phyloP scores from a whole-genome alignment of 2,797 vertebrate genomes.

The Acrossocheilus fasciatus region DNA sequence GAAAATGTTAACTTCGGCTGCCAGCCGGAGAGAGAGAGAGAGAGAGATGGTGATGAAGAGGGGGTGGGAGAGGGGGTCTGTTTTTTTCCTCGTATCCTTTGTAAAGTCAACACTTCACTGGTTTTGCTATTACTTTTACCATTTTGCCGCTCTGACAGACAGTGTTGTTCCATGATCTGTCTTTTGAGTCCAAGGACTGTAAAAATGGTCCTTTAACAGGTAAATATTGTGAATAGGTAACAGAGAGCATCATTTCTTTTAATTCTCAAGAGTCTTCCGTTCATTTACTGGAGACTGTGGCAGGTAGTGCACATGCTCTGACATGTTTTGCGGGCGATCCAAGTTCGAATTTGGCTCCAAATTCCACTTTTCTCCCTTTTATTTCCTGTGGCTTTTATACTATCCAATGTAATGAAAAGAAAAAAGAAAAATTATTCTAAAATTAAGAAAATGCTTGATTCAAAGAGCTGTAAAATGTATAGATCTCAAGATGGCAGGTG shows the following conservation, averaged over 20 bases:
- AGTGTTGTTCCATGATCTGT: slow-evolving; percentile 48
- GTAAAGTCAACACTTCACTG: slow-evolving; percentile 99
- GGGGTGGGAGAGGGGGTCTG: slow-evolving; percentile 64
- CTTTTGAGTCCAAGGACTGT: slow-evolving; percentile 56
- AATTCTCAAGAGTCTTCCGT: neutral
- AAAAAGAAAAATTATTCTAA: neutral
- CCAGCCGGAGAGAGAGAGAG: slow-evolving; percentile 77
- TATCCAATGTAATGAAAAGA: neutral
- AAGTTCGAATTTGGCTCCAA: slow-evolving; percentile 13
- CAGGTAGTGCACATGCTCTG: neutral
- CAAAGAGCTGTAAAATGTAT: neutral
- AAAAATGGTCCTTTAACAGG: slow-evolving; percentile 77
- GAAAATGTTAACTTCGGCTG: slow-evolving; percentile 99
- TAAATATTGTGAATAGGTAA: slow-evolving; percentile 80
- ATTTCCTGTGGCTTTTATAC: neutral
- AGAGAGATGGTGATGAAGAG: slow-evolving; percentile 50
- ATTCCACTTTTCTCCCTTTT: neutral
- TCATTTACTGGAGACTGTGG: slow-evolving; percentile 22
- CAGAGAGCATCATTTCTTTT: slow-evolving; percentile 12
- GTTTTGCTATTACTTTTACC: slow-evolving; percentile 95
- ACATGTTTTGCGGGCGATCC: slow-evolving; percentile 14
- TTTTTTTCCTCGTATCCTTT: slow-evolving; percentile 84
- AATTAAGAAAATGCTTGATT: neutral
- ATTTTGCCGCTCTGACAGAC: slow-evolving; percentile 56
- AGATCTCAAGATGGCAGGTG: slow-evolving; percentile 22